Conservation (phyloP, 2,113 vertebrate genomes). For the Prunella fulvescens region DNA sequence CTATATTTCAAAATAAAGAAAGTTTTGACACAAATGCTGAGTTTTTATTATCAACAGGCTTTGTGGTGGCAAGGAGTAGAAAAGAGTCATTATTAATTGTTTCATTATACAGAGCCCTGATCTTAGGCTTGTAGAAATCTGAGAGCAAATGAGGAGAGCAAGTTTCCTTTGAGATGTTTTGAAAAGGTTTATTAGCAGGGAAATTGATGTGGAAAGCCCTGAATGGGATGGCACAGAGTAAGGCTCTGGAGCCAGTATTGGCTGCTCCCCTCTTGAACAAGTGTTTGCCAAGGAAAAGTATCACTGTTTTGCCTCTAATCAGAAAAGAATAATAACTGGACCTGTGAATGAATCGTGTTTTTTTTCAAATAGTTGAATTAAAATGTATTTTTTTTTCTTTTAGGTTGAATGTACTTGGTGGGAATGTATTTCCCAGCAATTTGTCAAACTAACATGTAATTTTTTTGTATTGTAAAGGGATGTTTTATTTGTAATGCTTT, state of each 20-base stretch:
- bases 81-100: neutral
- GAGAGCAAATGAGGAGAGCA: neutral
- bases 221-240: neutral
- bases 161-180: slow-evolving; percentile 25
- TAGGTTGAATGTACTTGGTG: neutral
- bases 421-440: neutral
- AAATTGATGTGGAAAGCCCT: neutral
- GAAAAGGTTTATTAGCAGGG: slow-evolving; percentile 18
- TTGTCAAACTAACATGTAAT: neutral
- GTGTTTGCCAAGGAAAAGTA: neutral
- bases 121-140: neutral
- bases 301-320: neutral
- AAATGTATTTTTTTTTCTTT: neutral
- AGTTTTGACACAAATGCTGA: neutral
- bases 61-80: neutral
- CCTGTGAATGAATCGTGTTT: neutral
- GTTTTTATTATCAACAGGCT: neutral
- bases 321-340: neutral
- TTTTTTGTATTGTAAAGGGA: neutral
- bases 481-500: neutral
- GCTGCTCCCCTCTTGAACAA: neutral
- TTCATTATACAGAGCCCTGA: neutral
- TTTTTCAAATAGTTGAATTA: neutral
- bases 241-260: neutral
- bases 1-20: neutral